Evolutionary conservation across 1,140 invertebrate species (phyloP).

Genomic region (Dreissena rostriformis): DNA sequence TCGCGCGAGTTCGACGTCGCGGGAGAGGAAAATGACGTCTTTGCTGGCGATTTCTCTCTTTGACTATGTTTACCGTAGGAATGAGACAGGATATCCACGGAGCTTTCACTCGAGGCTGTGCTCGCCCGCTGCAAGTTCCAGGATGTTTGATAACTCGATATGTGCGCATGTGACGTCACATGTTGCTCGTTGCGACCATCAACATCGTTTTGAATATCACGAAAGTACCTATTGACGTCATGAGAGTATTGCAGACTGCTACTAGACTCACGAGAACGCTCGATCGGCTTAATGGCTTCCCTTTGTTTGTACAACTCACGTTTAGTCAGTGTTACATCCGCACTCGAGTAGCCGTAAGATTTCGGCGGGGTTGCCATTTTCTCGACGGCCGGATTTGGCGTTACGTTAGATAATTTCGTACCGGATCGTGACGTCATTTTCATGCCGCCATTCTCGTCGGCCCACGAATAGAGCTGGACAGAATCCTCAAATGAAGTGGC

Average conservation of each 20-base stretch:
- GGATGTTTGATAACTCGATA: slow-evolving; percentile 47
- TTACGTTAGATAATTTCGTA: neutral
- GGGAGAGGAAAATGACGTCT: slow-evolving; percentile 37
- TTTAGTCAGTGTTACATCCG: slow-evolving; percentile 40
- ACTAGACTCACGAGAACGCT: slow-evolving; percentile 8
- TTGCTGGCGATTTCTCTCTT: slow-evolving; percentile 56
- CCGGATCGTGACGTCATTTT: neutral
- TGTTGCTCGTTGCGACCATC: neutral
- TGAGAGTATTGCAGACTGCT: slow-evolving; percentile 10
- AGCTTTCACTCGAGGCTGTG: slow-evolving; percentile 70
- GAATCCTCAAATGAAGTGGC: slow-evolving; percentile 75
- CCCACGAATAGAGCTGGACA: slow-evolving; percentile 75
- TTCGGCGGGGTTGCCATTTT: neutral
- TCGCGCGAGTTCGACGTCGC: slow-evolving; percentile 53
- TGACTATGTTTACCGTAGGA: slow-evolving; percentile 51
- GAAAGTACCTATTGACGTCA: slow-evolving; percentile 36
- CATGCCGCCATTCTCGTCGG: slow-evolving; percentile 59
- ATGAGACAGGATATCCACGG: slow-evolving; percentile 65
- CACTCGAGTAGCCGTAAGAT: slow-evolving; percentile 45
- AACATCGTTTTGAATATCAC: slow-evolving; percentile 25
- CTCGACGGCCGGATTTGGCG: neutral
- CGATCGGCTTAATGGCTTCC: slow-evolving; percentile 26
- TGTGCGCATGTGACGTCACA: slow-evolving; percentile 36
- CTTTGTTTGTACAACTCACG: slow-evolving; percentile 45
- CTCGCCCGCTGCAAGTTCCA: slow-evolving; percentile 61